Evolutionary conservation across 2,113 vertebrate genomes (phyloP), one percentile per base, ranked within the genome.

Genomic region (Apeltes quadracus): DNA sequence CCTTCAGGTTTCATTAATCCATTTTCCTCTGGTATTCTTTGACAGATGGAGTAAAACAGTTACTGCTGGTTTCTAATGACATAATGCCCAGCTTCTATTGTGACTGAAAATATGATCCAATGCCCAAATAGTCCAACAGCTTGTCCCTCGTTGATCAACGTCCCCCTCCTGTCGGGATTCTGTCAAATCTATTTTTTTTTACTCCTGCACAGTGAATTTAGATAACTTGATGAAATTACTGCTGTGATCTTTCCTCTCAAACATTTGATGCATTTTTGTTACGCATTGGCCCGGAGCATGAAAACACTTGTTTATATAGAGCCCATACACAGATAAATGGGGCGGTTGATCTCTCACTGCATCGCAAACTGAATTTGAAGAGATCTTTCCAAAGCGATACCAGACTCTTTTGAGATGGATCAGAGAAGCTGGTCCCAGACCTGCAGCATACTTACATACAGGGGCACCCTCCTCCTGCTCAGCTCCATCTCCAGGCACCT

Each of bases 391-490:
- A 62, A 25, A 65, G 32, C 43, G 66, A 76, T 34, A 62, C 70
- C 44, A 5, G 68, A 64, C 56, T 66, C 61, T 38, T 22, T 25
- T 65, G n/a, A 79, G 56, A 82, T 69, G 50, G 62, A 79, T 18
- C 39, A 43, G 46, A 73, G 57, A 56, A n/a, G 22, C 48, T 23
- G 44, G 20, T n/a, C 55, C 69, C 29, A 51, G 68, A 68, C 16
- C 27, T 59, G 27, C 61, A 61, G 44, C 25, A 80, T 90, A 92
- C 91, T 92, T 69, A 92, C 91, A 88, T 92, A 92, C 0, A 92
- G 80, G 74, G 91, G 91, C 70, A 92, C 91, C 62, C 87, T 90
- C 73, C 86, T 90, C 66, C 91, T 90, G 85, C 91, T 92, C 76
- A 92, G 71, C 84, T 91, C 86, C 91, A 92, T 92, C 71, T 75